These are phyloP conservation scores for Megaceryle alcyon DNA, from an alignment of 2,797 vertebrate genomes.

Conservation along the genomic window DNA sequence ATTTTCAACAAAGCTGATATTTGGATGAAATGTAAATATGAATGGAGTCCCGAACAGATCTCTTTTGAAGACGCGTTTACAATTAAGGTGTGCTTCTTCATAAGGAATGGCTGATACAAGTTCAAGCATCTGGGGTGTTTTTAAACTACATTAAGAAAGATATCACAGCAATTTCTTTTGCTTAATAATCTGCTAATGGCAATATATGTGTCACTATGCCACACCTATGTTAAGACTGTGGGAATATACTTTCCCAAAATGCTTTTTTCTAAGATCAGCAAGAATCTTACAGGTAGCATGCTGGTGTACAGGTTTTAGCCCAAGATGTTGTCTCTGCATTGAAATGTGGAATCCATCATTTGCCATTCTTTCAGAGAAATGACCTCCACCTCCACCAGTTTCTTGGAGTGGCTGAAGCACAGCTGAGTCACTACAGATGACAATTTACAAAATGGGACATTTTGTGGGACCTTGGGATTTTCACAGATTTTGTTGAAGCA, in stretches of 20 bases:
- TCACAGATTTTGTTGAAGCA: background rate
- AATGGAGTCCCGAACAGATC: background rate
- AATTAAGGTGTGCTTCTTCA: background rate
- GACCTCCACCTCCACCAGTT: background rate
- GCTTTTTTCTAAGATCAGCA: background rate
- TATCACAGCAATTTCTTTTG: background rate
- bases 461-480: background rate
- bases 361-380: background rate
- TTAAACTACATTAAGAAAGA: background rate
- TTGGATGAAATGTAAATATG: background rate
- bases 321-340: background rate
- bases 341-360: background rate
- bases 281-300: background rate
- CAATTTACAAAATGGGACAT: background rate
- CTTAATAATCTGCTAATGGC: background rate
- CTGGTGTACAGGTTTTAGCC: background rate
- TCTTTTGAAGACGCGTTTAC: background rate
- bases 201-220: background rate
- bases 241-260: background rate
- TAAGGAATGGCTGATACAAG: background rate
- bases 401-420: background rate
- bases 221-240: background rate
- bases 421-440: background rate
- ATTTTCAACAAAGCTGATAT: background rate
- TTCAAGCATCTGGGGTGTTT: background rate